These are phyloP conservation scores for Dreissena rostriformis DNA, from an alignment of 1,140 invertebrate species.

Conservation along the genomic window DNA sequence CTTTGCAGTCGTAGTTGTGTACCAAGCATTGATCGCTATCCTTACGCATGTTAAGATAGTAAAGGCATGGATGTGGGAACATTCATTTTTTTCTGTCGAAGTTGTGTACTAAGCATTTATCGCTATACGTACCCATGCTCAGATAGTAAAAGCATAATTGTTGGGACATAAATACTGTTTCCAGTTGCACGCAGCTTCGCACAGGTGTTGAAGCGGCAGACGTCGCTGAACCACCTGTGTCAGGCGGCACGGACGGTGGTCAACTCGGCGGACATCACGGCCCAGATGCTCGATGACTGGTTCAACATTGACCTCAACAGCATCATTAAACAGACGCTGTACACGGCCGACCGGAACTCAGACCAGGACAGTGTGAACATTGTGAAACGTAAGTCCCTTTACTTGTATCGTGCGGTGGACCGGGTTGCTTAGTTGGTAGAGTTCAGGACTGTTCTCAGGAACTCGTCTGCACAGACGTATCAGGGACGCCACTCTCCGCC, in stretches of 20 bases:
- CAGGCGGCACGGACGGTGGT: conserved; percentile 79
- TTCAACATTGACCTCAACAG: conserved; percentile 80
- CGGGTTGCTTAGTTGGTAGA: too few relatives aligned
- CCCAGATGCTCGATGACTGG: conserved; percentile 81
- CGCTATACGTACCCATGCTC: too few relatives aligned
- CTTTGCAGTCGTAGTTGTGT: too few relatives aligned
- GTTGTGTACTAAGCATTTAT: too few relatives aligned
- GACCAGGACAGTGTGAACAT: conserved; percentile 78
- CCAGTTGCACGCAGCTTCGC: conserved; percentile 77
- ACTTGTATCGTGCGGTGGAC: too few relatives aligned
- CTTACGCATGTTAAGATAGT: too few relatives aligned
- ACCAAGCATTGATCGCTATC: too few relatives aligned
- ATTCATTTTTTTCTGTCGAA: too few relatives aligned
- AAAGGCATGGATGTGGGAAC: too few relatives aligned
- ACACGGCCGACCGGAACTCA: conserved; percentile 80
- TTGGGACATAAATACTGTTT: neutral
- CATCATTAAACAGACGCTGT: conserved; percentile 82
- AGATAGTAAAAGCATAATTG: neutral
- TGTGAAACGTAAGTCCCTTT: conserved; percentile 74
- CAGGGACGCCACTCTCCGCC: too few relatives aligned
- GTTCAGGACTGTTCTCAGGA: too few relatives aligned
- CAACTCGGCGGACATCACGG: conserved; percentile 72
- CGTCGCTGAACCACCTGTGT: conserved; percentile 80
- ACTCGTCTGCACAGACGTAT: too few relatives aligned
- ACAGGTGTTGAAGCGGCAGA: conserved; percentile 77